A percentile compares a stretch with the other conserved stretches of the same genome.
These are phyloP conservation scores for Toxotes jaculatrix DNA, from an alignment of 2,113 vertebrate genomes.

Conservation along the genomic window DNA sequence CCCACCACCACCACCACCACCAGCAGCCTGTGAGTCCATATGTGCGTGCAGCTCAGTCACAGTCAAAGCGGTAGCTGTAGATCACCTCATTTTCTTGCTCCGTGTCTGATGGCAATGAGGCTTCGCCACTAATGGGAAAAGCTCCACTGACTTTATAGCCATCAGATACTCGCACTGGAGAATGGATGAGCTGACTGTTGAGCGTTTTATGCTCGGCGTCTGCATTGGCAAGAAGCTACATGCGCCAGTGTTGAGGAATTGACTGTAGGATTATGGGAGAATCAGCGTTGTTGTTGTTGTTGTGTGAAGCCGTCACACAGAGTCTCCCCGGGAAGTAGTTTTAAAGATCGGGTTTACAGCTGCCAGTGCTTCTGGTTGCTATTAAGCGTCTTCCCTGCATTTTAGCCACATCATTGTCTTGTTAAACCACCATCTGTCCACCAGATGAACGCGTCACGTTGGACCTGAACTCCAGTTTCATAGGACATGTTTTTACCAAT, in stretches of 20 bases:
- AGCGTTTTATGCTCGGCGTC: not conserved
- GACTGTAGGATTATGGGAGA: not conserved
- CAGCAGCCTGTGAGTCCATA: conserved; percentile 4
- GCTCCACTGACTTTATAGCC: not conserved
- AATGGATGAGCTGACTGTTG: not conserved
- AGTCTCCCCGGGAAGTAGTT: conserved; percentile 16
- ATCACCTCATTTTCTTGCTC: conserved; percentile 1
- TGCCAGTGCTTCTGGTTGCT: conserved; percentile 19
- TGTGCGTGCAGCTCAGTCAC: not conserved
- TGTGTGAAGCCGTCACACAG: conserved; percentile 18
- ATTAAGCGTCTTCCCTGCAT: conserved; percentile 12
- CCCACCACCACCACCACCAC: not conserved
- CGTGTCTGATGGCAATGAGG: not conserved
- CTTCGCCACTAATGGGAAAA: not conserved
- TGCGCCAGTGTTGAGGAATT: conserved; percentile 8
- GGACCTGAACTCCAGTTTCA: not conserved
- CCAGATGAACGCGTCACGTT: conserved; percentile 27
- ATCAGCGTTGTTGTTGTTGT: not conserved
- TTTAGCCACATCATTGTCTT: conserved; percentile 1
- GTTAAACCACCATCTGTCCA: conserved; percentile 35
- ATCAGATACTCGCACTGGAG: not conserved
- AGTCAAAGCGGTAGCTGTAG: not conserved
- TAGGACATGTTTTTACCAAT: not conserved
- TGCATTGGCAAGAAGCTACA: conserved; percentile 18
- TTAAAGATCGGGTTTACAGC: conserved; percentile 27